These are phyloP conservation scores for Paradoxurus hermaphroditus DNA, from an alignment of 2,113 vertebrate species.

Conservation along the genomic window DNA sequence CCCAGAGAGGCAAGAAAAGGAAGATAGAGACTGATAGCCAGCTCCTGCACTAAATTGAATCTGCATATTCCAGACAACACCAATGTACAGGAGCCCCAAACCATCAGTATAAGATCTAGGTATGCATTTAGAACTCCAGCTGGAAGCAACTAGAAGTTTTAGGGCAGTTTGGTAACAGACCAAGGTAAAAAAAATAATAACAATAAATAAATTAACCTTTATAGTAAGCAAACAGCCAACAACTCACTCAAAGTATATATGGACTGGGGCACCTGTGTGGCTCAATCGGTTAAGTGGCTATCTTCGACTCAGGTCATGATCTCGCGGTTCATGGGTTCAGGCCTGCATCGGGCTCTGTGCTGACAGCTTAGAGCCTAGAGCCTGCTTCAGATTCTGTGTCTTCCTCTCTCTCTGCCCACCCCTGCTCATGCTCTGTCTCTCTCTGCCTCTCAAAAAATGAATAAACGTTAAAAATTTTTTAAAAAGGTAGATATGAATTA, in stretches of 20 bases:
- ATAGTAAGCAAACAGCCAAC: background rate
- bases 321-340: too few relatives aligned
- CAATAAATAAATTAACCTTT: conserved; percentile 6
- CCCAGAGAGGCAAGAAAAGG: background rate
- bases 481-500: background rate
- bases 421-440: too few relatives aligned
- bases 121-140: background rate
- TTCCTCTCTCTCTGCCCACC: too few relatives aligned
- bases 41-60: background rate
- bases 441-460: too few relatives aligned
- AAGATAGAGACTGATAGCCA: background rate
- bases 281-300: too few relatives aligned
- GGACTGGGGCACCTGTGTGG: background rate
- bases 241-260: background rate
- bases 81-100: fast-evolving
- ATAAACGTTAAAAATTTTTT: too few relatives aligned
- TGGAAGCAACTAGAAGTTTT: background rate
- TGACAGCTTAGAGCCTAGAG: too few relatives aligned
- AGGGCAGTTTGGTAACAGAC: background rate
- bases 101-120: fast-evolving
- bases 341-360: too few relatives aligned
- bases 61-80: background rate
- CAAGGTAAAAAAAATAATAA: background rate
- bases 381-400: too few relatives aligned
- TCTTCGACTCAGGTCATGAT: too few relatives aligned